A percentile compares a stretch with the other conserved stretches of the same genome.
phyloP scores from a whole-genome alignment of 2,797 vertebrate genomes.

The Mareca penelope region DNA sequence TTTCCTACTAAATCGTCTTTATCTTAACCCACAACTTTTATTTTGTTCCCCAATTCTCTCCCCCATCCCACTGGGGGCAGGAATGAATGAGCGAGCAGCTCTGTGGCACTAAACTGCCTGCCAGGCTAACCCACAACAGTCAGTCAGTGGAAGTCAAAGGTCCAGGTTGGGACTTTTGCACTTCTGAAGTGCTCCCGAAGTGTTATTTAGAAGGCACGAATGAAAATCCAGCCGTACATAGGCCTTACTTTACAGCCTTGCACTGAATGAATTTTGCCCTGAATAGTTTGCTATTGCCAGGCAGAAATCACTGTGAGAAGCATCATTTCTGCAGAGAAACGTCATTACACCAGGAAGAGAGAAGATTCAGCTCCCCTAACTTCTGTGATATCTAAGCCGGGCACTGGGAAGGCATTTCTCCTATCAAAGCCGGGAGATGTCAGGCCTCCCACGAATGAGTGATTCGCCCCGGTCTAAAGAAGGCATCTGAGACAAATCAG shows the following conservation, averaged over 20 bases:
- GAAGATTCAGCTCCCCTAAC: not conserved
- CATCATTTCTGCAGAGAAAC: not conserved
- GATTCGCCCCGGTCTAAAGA: not conserved
- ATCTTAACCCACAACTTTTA: not conserved
- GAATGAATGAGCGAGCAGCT: not conserved
- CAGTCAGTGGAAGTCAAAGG: not conserved
- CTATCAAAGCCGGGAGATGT: not conserved
- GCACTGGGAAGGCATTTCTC: not conserved
- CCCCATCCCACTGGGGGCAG: not conserved
- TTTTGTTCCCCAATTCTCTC: not conserved
- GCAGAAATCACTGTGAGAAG: not conserved
- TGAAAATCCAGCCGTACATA: not conserved
- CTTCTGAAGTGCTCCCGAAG: not conserved
- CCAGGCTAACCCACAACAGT: not conserved
- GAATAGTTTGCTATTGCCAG: not conserved
- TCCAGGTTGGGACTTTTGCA: not conserved
- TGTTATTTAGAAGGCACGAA: not conserved
- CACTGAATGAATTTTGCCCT: not conserved
- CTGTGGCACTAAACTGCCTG: not conserved
- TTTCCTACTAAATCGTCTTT: not conserved
- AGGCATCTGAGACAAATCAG: not conserved
- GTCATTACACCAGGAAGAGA: not conserved
- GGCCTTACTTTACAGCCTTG: not conserved
- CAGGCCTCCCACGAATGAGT: not conserved
- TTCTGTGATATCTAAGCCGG: not conserved